Base-by-base conservation (phyloP, 30 jellyfish, hydroid and myxozoan genomes). In the Aurelia aurita region DNA sequence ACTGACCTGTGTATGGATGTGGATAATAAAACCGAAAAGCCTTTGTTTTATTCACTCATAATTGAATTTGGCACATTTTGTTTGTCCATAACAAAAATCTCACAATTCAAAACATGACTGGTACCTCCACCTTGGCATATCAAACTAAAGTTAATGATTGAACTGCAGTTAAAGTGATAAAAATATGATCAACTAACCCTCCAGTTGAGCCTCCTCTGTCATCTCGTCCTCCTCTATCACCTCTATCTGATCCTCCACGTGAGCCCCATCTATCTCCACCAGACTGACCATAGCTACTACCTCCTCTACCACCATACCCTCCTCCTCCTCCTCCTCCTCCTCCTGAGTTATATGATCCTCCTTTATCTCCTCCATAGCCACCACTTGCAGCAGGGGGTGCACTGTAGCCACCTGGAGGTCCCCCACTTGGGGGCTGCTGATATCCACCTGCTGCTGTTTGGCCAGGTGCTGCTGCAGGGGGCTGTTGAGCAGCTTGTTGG, bases 131-230 rank as follows among this genome's bases (percentile, higher is more conserved):
- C n/a, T 29, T 58, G 28, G 14, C 7, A 49, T 20, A 64, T 20
- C 25, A 9, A 45, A 9, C 5, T 9, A 26, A 6, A 18, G 13
- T 43, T 1, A 13, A n/a, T 70, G 6, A 15, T 4, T 23, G 46
- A 19, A 22, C 44, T 5, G 6, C 1, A 14, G 14, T 31, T 22
- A 18, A 43, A 44, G 28, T 23, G 20, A 16, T 19, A 10, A 25
- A 21, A 72, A 49, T 5, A 28, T 16, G 2, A 12, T 22, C 31
- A 27, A 81, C 91, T 81, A n/a, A 81, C 91, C 91, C 91, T 68
- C 85, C 74, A 67, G 75, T 20, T 23, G 84, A 54, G 29, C 91
- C 84, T 15, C 88, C 78, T 81, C 91, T 81, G 70, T 81, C 91
- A 66, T 72, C 91, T 44, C 47, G 81, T 18, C 90, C 77, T 31